Evolutionary conservation across 2,797 vertebrate genomes (phyloP).

Genomic region (Corythornis leucogaster): DNA sequence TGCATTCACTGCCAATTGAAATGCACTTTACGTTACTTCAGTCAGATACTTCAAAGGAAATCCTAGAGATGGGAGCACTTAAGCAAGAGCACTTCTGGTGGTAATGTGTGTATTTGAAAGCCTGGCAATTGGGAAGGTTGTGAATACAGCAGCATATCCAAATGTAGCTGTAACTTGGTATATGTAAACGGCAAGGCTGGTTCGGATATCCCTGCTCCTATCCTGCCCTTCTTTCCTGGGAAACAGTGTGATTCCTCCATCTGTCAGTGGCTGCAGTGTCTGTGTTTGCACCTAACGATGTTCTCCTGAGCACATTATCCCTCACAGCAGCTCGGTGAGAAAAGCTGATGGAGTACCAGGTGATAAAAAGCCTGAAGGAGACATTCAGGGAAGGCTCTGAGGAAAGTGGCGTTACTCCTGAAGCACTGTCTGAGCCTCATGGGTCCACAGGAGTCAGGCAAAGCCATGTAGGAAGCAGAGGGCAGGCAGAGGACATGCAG

Average conservation of each 20-base stretch:
- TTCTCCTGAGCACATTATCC: neutral
- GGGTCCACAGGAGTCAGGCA: neutral
- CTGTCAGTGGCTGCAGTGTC: neutral
- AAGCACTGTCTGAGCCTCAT: neutral
- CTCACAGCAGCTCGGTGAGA: neutral
- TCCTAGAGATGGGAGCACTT: conserved; percentile 73
- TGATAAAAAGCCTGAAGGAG: neutral
- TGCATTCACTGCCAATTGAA: conserved; percentile 71
- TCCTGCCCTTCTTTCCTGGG: conserved; percentile 30
- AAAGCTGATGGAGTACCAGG: neutral
- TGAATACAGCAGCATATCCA: conserved; percentile 35
- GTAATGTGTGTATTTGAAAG: conserved; percentile 72
- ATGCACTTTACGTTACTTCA: conserved; percentile 74
- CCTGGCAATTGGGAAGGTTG: conserved; percentile 68
- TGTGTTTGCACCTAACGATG: neutral
- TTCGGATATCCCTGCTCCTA: conserved; percentile 45
- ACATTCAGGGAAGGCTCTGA: neutral
- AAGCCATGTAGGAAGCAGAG: neutral
- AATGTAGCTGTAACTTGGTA: conserved; percentile 59
- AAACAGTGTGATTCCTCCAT: conserved; percentile 31
- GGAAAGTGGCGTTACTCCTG: neutral
- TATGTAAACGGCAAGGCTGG: conserved; percentile 40
- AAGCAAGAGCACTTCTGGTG: conserved; percentile 74
- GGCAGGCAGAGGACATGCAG: neutral
- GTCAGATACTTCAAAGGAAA: conserved; percentile 73